Evolutionary conservation across 2,888 invertebrate genomes (phyloP), one percentile per base, ranked within the genome.

Genomic region (Euphydryas editha): DNA sequence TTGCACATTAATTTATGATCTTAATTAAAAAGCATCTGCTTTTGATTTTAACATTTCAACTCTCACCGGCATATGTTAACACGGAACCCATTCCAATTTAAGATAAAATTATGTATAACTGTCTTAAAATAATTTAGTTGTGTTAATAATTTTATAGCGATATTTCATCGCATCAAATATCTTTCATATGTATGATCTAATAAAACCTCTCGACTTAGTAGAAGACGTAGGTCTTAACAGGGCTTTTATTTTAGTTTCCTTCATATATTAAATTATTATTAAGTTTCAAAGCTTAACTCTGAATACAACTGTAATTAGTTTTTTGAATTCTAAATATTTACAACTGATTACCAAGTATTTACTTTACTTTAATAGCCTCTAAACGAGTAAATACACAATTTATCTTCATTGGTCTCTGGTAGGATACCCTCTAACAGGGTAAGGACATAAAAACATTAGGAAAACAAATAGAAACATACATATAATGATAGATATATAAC

Each of bases 1-100:
- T 79, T 80, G n/a, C 21, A 55, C 55, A 18, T 44, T 44, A 44
- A 44, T 44, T 44, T 44, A 44, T n/a, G n/a, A n/a, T 44, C 42
- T 44, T 44, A 44, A 44, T 44, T 44, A n/a, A 44, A 44, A 44
- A n/a, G 11, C 42, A 44, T 44, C 42, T 44, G 42, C 42, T n/a
- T 6, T n/a, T 44, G 42, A 44, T 5, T 44, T 44, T 44, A 44
- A 2, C 42, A n/a, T 44, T 44, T 44, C n/a, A 44, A 44, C 42
- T 44, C 42, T 44, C 42, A n/a, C 15, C n/a, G 5, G 42, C 15
- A n/a, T 44, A 44, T 44, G 15, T 15, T 44, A 44, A 44, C 15
- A n/a, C n/a, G n/a, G 11, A 6, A 44, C 2, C 42, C n/a, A n/a
- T n/a, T 44, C n/a, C 42, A 15, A 15, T 42, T 42, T n/a, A 42